phyloP scores from a whole-genome alignment of 2,113 vertebrate genomes.

The Elachura formosa region DNA sequence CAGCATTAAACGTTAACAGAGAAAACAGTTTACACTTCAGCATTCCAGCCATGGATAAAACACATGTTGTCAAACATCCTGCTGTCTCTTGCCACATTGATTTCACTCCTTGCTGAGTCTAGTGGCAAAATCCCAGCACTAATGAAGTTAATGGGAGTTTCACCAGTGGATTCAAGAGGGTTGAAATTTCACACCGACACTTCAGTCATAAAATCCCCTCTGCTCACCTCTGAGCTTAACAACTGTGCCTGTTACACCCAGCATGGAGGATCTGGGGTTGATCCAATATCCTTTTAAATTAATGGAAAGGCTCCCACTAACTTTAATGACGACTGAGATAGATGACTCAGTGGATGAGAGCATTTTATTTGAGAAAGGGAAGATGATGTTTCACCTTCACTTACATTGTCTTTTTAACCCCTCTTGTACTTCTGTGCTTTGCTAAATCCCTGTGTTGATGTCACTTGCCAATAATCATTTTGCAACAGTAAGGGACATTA shows the following conservation, averaged over 20 bases:
- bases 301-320: conserved; percentile 20
- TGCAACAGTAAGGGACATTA: background rate
- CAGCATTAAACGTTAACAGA: background rate
- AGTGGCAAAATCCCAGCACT: background rate
- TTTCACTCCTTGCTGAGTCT: background rate
- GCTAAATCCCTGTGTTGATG: background rate
- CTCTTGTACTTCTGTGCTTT: background rate
- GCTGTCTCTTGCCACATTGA: background rate
- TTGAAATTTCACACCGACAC: background rate
- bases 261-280: background rate
- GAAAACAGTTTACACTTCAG: background rate
- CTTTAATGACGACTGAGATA: conserved; percentile 7
- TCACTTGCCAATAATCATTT: background rate
- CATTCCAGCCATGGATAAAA: background rate
- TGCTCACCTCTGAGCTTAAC: conserved; percentile 41
- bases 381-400: background rate
- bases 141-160: conserved; percentile 13
- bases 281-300: conserved; percentile 13
- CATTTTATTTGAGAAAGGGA: background rate
- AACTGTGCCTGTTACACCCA: background rate
- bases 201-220: background rate
- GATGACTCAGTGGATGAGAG: background rate
- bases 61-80: background rate
- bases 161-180: background rate
- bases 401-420: background rate